Evolutionary conservation across 2,888 invertebrate species (phyloP), one percentile per base, ranked within the genome.

Genomic region (Entomobrya proxima): DNA sequence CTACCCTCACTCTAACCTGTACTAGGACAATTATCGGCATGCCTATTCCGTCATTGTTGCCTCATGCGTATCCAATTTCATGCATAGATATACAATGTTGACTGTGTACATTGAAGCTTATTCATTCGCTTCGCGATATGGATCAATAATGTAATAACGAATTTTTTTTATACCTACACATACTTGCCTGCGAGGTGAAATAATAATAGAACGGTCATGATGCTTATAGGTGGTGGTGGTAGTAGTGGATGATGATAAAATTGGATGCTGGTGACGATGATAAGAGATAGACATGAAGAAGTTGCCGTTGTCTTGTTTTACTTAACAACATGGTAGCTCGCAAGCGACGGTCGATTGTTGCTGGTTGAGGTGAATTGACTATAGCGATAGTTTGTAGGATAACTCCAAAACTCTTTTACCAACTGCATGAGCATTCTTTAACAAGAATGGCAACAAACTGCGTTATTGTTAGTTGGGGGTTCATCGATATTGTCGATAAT

Each of bases 401-500:
- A 72, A 47, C 18, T n/a, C 30, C 7, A 11, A 40, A 40, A 47
- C 44, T 64, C 13, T 64, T 27, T 18, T 64, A 21, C 21, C 37
- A 21, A 2, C 37, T 24, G 47, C 69, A 69, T 13, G 69, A 69
- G 30, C 47, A 69, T 69, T 44, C 15, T 64, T 35, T 21, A 35
- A 64, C 18, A 18, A 35, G 64, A 64, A 64, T 69, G 44, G 44
- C 44, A 69, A 69, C 44, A 44, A 69, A 69, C 44, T 24, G 69
- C 24, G 69, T 47, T 44, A 69, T 69, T 69, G 69, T 69, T 69
- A 21, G 75, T 35, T 75, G 52, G 52, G 50, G 75, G 75, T 35
- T 75, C 75, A 52, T 75, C 80, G 80, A 80, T 72, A 78, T n/a
- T 81, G 81, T 81, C 58, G 72, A 74, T 74, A 40, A 40, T 72